phyloP scores from a whole-genome alignment of 1,140 invertebrate species.

The Polyergus mexicanus region DNA sequence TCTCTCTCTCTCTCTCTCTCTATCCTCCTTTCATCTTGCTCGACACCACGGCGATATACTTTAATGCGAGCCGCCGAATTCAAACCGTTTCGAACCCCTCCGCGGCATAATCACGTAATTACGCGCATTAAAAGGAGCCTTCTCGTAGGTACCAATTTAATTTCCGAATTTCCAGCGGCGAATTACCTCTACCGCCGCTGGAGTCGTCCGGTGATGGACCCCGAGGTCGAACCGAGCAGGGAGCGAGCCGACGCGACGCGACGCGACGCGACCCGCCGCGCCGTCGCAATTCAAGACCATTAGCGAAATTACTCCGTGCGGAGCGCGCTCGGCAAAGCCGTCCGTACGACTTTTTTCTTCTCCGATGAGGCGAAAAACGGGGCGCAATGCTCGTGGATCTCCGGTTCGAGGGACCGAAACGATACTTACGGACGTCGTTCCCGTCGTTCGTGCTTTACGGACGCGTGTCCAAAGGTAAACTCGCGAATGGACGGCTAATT shows the following conservation, averaged over 20 bases:
- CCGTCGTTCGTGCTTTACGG: not conserved
- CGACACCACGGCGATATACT: slow-evolving; percentile 58
- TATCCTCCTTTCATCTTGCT: not conserved
- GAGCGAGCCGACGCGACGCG: slow-evolving; percentile 47
- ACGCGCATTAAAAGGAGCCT: slow-evolving; percentile 79
- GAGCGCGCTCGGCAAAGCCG: slow-evolving; percentile 59
- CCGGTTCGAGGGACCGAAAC: slow-evolving; percentile 11
- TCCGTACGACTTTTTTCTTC: slow-evolving; percentile 65
- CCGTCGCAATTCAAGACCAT: slow-evolving; percentile 81
- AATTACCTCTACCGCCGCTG: slow-evolving; percentile 79
- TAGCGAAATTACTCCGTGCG: slow-evolving; percentile 82
- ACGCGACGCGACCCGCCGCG: slow-evolving; percentile 50
- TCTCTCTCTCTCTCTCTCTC: not conserved
- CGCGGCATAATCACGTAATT: slow-evolving; percentile 81
- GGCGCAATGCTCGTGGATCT: slow-evolving; percentile 25
- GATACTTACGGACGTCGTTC: slow-evolving; percentile 26
- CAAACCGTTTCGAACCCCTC: slow-evolving; percentile 68
- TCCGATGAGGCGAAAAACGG: slow-evolving; percentile 72
- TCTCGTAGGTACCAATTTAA: slow-evolving; percentile 80
- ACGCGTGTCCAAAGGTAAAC: not conserved
- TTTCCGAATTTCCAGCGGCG: slow-evolving; percentile 83
- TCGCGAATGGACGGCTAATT: slow-evolving; percentile 29
- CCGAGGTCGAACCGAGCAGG: slow-evolving; percentile 34
- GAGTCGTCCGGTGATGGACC: slow-evolving; percentile 66
- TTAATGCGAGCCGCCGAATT: slow-evolving; percentile 62